Base-by-base conservation (phyloP, 2,888 invertebrate genomes). In the Marronus borbonicus region DNA sequence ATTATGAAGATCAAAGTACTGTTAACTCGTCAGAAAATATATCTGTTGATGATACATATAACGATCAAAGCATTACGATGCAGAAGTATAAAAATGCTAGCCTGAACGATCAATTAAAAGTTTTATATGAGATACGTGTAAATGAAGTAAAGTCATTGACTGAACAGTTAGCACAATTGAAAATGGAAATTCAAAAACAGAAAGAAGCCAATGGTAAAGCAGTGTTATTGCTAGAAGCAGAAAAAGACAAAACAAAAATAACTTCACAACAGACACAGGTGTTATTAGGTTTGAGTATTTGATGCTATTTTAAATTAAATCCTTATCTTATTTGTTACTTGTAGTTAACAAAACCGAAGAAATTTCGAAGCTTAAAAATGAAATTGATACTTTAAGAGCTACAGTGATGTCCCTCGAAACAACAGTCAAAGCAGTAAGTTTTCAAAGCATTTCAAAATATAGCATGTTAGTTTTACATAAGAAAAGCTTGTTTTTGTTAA, bases 1-100 rank as follows among this genome's bases (percentile, higher is more conserved):
- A 84, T 76, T 84, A 81, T 65, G 83, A 83, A 44, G 83, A 84
- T 50, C 81, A 81, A 62, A 83, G 83, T 62, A 83, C 84, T 8
- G 60, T 83, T n/a, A 82, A 84, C 78, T 83, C 84, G 1, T 84
- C 83, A 8, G 75, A 78, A 52, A 82, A 81, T 58, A 80, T 82
- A 3, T 80, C 81, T 8, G 44, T 81, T 10, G 80, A 80, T 24
- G 80, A 82, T 14, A 66, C 74, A 24, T 65, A n/a, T 36, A 58
- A 64, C 24, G 66, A 14, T 10, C 62, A 76, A 36, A 62, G 39
- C 49, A 28, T 74, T 44, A 10, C 62, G 2, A 77, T 79, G 65
- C 76, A 80, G 36, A 80, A 81, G 50, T 84, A 83, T 76, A 81
- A 79, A 68, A 69, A 83, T 60, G 79, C 82, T 10, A 76, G 65